Percentiles rank a stretch among this genome's conserved stretches.
Evolutionary conservation across 1,140 invertebrate species (phyloP).

Genomic region (Anthonomus grandis): DNA sequence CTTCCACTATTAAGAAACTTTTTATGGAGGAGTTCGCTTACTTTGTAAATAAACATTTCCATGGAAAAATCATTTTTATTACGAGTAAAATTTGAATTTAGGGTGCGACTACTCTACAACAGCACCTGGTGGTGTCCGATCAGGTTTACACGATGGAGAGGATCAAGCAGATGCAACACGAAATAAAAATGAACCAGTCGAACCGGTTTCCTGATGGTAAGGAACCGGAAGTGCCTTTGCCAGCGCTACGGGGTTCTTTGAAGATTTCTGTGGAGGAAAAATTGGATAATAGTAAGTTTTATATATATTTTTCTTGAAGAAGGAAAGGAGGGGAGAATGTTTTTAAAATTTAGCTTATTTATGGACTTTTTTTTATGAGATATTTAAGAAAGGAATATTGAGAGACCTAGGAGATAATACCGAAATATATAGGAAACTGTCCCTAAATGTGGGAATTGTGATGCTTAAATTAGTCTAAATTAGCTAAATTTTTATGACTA

Average conservation of each 20-base stretch:
- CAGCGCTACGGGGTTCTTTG: constrained; percentile 62
- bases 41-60: constrained; percentile 62
- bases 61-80: background rate
- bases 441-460: too few species aligned
- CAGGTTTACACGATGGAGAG: constrained; percentile 73
- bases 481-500: too few species aligned
- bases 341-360: constrained; percentile 6
- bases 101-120: constrained; percentile 75
- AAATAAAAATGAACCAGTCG: constrained; percentile 48
- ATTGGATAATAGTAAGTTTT: constrained; percentile 66
- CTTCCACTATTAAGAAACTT: constrained; percentile 77
- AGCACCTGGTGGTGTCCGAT: constrained; percentile 73
- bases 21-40: constrained; percentile 78
- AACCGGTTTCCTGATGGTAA: constrained; percentile 22
- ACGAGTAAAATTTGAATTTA: constrained; percentile 43
- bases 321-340: constrained; percentile 2
- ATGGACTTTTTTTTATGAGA: too few species aligned
- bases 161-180: constrained; percentile 62
- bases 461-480: too few species aligned
- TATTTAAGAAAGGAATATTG: too few species aligned
- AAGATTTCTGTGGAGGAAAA: constrained; percentile 68
- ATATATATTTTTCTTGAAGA: background rate
- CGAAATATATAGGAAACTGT: too few species aligned
- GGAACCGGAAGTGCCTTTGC: constrained; percentile 58
- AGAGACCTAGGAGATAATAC: too few species aligned